Evolutionary conservation across 2,113 vertebrate species (phyloP).

Genomic region (Speoplatyrhinus poulsoni): DNA sequence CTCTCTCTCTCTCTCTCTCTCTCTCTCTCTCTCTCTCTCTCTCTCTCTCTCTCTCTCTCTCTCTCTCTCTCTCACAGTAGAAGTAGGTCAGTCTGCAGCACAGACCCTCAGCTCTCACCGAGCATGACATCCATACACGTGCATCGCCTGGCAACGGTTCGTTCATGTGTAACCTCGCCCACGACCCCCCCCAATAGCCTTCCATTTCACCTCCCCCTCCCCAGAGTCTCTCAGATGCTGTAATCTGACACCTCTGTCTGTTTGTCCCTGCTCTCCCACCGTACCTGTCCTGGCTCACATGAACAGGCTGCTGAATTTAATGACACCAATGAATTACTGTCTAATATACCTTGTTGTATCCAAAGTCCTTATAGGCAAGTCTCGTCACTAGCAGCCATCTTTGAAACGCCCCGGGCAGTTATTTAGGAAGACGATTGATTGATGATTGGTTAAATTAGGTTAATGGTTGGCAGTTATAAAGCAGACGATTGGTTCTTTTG

Average conservation of each 20-base stretch:
- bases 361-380: too few species aligned
- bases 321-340: too few species aligned
- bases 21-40: background rate
- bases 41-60: slow-evolving; percentile 12
- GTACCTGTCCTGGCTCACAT: too few species aligned
- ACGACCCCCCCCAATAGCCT: slow-evolving; percentile 4
- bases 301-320: too few species aligned
- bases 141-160: slow-evolving; percentile 53
- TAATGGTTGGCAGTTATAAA: too few species aligned
- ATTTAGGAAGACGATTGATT: too few species aligned
- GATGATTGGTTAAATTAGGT: too few species aligned
- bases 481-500: too few species aligned
- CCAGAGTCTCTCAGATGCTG: slow-evolving; percentile 36
- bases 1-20: too few species aligned
- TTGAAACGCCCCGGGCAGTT: too few species aligned
- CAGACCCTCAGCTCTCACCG: slow-evolving; percentile 56
- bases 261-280: slow-evolving; percentile 1
- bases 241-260: slow-evolving; percentile 40
- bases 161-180: slow-evolving; percentile 15
- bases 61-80: slow-evolving; percentile 43
- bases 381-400: too few species aligned
- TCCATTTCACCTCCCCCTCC: slow-evolving; percentile 44
- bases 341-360: too few species aligned
- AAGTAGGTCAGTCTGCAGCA: slow-evolving; percentile 79
- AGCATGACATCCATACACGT: slow-evolving; percentile 50